Evolutionary conservation across 35 echinoderm and acorn worm genomes (phyloP).

Genomic region (Apostichopus californicus): DNA sequence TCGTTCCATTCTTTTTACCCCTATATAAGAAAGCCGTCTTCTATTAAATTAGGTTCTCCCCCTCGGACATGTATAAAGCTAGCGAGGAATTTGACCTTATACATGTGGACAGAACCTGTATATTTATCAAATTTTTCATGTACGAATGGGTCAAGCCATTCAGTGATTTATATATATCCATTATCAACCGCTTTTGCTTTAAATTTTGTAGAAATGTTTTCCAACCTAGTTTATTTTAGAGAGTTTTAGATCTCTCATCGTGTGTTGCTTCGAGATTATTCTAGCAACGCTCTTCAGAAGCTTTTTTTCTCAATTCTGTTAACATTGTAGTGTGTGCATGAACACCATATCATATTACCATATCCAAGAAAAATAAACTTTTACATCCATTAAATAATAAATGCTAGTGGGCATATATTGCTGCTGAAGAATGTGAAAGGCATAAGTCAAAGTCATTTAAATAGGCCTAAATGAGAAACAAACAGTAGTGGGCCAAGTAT

Average conservation of each 20-base stretch:
- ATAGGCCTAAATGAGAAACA: no score
- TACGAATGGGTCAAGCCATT: constrained; percentile 1
- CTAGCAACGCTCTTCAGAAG: no score
- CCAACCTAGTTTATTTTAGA: background rate
- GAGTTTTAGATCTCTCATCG: background rate
- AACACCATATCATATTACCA: no score
- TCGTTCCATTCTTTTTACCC: constrained; percentile 6
- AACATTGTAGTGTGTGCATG: no score
- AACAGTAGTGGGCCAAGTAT: no score
- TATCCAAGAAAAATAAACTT: no score
- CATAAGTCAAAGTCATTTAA: no score
- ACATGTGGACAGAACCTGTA: background rate
- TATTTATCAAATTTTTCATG: background rate
- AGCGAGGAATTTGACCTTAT: background rate
- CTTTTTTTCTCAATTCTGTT: no score
- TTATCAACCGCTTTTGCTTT: constrained; percentile 6
- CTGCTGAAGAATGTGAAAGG: no score
- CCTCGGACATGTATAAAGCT: background rate
- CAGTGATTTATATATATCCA: constrained; percentile 9
- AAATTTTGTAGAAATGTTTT: constrained; percentile 7
- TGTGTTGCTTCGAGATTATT: no score
- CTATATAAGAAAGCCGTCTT: background rate
- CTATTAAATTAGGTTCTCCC: constrained; percentile 5
- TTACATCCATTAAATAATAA: no score
- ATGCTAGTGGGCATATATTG: no score